Evolutionary conservation across 2,888 invertebrate genomes (phyloP), one percentile per base, ranked within the genome.

Genomic region (Julus scanicus): DNA sequence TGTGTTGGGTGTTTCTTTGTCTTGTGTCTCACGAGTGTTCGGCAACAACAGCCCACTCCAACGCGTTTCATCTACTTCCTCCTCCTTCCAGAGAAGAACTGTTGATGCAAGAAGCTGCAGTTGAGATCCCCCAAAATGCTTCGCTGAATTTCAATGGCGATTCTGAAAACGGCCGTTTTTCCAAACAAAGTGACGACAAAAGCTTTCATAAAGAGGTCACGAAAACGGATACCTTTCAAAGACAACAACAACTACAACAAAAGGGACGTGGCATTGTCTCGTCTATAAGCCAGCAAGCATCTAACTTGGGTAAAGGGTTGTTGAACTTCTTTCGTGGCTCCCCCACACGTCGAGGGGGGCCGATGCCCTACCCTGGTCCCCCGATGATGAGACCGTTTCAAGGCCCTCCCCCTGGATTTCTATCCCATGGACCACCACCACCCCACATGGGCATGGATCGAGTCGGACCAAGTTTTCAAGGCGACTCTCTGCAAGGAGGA

Each of bases 201-300:
- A 13, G 80, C 80, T 29, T 37, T 17, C 44, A 2, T n/a, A 85
- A 85, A 29, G 49, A 49, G 85, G 85, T 85, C 49, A 49, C 85
- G 85, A 85, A 85, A 85, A 80, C 80, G 80, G 80, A 80, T 80
- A 80, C 80, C 37, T 37, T 80, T 80, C 80, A 80, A 80, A 80
- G 80, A 80, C 80, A 80, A 37, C 80, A 80, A n/a, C 63, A 63
- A n/a, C 53, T 15, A 63, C 80, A 80, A 80, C 80, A 80, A 80
- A 80, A 80, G 17, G 87, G 87, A n/a, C 87, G 87, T 17, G 71
- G 87, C 49, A 87, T 87, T 80, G 83, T 87, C 8, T 87, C 87
- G n/a, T 80, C 71, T 15, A 63, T 87, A 37, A 83, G 87, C 49
- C 71, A 87, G 40, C 87, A 87, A 49, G 88, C 88, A 44, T 49